A percentile compares a stretch with the other conserved stretches of the same genome.
Conservation (phyloP, 2,888 invertebrate genomes). For the Drosophila tripunctata region DNA sequence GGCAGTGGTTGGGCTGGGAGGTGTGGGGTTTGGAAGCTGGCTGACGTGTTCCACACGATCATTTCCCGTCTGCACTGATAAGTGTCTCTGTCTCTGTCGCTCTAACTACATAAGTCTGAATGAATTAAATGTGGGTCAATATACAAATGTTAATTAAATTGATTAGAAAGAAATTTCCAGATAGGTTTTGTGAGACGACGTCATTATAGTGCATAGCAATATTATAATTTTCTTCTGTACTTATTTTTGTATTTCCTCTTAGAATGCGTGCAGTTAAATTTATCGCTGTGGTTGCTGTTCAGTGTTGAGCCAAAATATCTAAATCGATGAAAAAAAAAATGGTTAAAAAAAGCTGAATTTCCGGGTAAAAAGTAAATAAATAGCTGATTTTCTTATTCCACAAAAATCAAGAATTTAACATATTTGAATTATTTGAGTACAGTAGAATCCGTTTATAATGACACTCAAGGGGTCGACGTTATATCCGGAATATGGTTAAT, state of each 20-base stretch:
- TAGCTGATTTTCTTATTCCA: no score
- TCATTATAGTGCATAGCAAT: constrained; percentile 37
- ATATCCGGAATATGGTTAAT: no score
- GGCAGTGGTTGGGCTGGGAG: not conserved
- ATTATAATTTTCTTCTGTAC: constrained; percentile 28
- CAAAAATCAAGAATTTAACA: no score
- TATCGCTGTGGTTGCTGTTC: constrained; percentile 13
- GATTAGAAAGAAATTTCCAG: constrained; percentile 71
- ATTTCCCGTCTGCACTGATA: constrained; percentile 67
- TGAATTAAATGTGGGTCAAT: constrained; percentile 58
- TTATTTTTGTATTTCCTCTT: constrained; percentile 1
- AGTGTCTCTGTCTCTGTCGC: constrained; percentile 21
- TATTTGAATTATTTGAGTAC: no score
- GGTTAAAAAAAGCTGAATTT: no score
- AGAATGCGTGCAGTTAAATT: constrained; percentile 30
- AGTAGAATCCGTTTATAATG: no score
- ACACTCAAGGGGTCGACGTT: no score
- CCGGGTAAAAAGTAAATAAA: no score
- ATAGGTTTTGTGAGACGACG: constrained; percentile 29
- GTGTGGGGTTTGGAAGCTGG: constrained; percentile 12
- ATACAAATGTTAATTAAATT: constrained; percentile 52
- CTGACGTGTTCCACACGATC: constrained; percentile 64
- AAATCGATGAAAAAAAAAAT: no score
- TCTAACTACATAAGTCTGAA: not conserved
- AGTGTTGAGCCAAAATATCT: no score